Evolutionary conservation across 2,797 vertebrate genomes (phyloP).

Genomic region (Acanthopagrus latus): DNA sequence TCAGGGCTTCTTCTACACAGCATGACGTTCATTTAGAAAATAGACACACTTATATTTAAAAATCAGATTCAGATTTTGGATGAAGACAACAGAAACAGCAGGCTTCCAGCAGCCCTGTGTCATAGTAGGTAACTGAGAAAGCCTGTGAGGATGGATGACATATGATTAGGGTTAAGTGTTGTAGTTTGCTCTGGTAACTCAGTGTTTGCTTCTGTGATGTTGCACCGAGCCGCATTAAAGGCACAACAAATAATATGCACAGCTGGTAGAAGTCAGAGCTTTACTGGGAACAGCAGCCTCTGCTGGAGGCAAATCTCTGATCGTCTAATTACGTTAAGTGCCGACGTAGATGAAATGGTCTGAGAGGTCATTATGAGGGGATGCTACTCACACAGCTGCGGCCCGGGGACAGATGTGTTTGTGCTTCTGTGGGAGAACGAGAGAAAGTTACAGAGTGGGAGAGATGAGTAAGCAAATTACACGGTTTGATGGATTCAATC

Average conservation of each 20-base stretch:
- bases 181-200: constrained; percentile 29
- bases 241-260: constrained; percentile 20
- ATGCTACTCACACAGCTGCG: constrained; percentile 47
- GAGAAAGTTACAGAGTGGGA: constrained; percentile 10
- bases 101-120: neutral
- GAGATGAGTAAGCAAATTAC: constrained; percentile 19
- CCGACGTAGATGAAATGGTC: constrained; percentile 41
- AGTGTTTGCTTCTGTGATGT: constrained; percentile 35
- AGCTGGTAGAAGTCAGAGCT: constrained; percentile 47
- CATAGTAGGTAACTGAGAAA: neutral
- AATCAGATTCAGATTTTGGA: neutral
- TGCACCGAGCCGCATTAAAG: constrained; percentile 21
- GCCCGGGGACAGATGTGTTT: constrained; percentile 49
- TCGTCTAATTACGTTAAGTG: constrained; percentile 63
- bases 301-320: constrained; percentile 57
- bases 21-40: too few species aligned
- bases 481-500: neutral
- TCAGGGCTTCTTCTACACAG: too few species aligned
- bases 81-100: neutral
- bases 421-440: constrained; percentile 37
- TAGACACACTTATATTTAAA: neutral
- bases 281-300: constrained; percentile 34
- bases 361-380: constrained; percentile 48
- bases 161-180: constrained; percentile 39
- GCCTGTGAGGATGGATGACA: neutral